Evolutionary conservation across 2,113 vertebrate species (phyloP).

Genomic region (Myotis yumanensis): DNA sequence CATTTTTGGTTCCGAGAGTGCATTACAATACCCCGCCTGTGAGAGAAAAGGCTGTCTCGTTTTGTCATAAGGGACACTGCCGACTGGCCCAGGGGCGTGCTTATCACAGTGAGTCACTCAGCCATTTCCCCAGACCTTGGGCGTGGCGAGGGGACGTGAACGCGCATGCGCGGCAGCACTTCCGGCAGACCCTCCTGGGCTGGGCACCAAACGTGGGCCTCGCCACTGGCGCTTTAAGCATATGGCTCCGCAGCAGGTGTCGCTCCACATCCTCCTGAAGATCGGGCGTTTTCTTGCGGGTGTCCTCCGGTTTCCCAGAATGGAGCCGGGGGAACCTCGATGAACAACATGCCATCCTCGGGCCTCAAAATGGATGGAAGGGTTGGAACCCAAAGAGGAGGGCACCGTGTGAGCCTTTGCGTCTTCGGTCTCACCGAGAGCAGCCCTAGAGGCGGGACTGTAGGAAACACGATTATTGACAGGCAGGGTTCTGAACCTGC

Average conservation of each 20-base stretch:
- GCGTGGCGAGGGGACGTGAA: background rate
- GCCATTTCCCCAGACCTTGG: background rate
- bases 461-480: fast-evolving
- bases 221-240: fast-evolving
- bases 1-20: background rate
- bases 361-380: background rate
- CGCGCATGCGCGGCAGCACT: fast-evolving
- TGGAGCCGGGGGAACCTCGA: background rate
- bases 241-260: fast-evolving
- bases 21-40: background rate
- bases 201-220: fast-evolving
- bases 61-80: background rate
- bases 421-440: fast-evolving
- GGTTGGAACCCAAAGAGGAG: background rate
- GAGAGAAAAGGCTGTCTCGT: background rate
- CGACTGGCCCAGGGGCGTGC: fast-evolving
- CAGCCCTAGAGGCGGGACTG: background rate
- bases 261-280: background rate
- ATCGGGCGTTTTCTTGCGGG: too few species aligned
- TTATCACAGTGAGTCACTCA: background rate
- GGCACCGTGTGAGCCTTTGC: background rate
- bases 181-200: background rate
- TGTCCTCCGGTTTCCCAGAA: background rate
- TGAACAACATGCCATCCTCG: fast-evolving
- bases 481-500: background rate